phyloP scores from a whole-genome alignment of 2,888 invertebrate species.

The Galerucella pusilla region DNA sequence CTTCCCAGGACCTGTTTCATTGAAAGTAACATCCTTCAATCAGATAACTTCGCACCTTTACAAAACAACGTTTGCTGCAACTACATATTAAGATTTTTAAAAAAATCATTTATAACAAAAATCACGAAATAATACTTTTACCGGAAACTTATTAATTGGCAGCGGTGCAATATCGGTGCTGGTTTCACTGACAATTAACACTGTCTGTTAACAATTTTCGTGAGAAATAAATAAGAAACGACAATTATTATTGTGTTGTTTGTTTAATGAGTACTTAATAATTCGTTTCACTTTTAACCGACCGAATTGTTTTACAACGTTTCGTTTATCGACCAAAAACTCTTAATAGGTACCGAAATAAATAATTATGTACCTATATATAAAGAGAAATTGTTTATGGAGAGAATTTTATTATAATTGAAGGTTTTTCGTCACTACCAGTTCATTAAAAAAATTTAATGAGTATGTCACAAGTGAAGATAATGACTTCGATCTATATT shows the following conservation, averaged over 20 bases:
- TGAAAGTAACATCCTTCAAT: conserved; percentile 30
- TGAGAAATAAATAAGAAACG: conserved; percentile 13
- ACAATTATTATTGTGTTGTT: neutral
- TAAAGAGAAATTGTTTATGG: neutral
- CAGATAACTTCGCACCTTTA: conserved; percentile 28
- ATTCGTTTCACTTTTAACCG: neutral
- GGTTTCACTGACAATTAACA: conserved; percentile 23
- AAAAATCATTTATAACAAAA: neutral
- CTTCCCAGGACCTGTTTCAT: conserved; percentile 10
- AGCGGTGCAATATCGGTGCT: conserved; percentile 19
- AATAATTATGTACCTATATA: neutral
- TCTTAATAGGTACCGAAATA: neutral
- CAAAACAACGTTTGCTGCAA: conserved; percentile 20
- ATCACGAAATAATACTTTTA: conserved; percentile 13
- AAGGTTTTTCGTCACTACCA: neutral
- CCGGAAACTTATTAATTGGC: conserved; percentile 23
- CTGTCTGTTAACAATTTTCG: conserved; percentile 20
- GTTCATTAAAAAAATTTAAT: neutral
- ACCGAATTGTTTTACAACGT: conserved; percentile 1
- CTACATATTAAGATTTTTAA: conserved; percentile 6
- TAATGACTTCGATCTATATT: no score
- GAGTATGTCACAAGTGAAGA: no score
- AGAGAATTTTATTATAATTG: neutral
- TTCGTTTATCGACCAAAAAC: neutral
- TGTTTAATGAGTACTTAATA: neutral